phyloP scores from a whole-genome alignment of 2,888 invertebrate genomes.

The Thalpophila matura region DNA sequence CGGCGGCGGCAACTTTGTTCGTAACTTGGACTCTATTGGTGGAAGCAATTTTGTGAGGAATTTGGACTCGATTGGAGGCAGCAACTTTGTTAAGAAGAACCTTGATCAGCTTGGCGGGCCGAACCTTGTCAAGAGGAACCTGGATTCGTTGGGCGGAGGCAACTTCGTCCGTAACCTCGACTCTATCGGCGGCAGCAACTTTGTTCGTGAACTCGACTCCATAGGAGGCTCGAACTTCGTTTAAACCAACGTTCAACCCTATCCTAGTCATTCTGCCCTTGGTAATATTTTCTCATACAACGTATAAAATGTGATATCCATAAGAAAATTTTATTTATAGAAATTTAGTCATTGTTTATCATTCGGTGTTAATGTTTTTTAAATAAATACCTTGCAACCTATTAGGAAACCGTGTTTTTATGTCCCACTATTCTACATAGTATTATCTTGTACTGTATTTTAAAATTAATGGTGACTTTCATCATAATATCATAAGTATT shows the following conservation, averaged over 20 bases:
- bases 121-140: conserved; percentile 82
- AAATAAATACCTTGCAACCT: conserved; percentile 75
- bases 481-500: background rate
- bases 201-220: conserved; percentile 81
- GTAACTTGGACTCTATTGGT: conserved; percentile 82
- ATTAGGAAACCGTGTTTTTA: conserved; percentile 22
- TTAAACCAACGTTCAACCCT: conserved; percentile 60
- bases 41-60: conserved; percentile 85
- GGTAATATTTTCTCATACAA: conserved; percentile 64
- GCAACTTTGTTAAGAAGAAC: conserved; percentile 84
- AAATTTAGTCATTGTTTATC: conserved; percentile 62
- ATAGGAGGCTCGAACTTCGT: conserved; percentile 84
- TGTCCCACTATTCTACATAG: background rate
- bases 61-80: conserved; percentile 82
- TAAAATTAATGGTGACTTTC: background rate
- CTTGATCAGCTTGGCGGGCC: conserved; percentile 85
- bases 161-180: conserved; percentile 86
- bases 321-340: conserved; percentile 67
- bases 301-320: conserved; percentile 77
- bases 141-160: conserved; percentile 85
- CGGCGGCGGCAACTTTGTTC: conserved; percentile 83
- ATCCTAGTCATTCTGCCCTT: conserved; percentile 52
- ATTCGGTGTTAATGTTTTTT: conserved; percentile 67
- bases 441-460: background rate
- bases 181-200: conserved; percentile 88